phyloP scores from a whole-genome alignment of 2,888 invertebrate species.

The Amphiduros pacificus region DNA sequence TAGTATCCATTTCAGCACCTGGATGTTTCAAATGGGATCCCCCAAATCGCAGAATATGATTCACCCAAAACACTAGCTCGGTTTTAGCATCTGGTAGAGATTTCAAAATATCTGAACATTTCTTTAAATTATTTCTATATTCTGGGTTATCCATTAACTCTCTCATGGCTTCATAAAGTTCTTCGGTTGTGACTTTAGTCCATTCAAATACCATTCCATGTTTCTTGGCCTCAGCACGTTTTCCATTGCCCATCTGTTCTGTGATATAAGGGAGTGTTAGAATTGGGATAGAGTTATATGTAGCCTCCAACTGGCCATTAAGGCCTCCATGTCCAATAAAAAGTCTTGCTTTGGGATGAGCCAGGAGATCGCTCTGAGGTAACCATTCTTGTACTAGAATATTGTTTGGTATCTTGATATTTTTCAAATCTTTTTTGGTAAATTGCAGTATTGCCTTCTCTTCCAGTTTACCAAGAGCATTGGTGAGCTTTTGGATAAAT shows the following conservation, averaged over 20 bases:
- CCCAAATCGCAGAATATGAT: too few species aligned
- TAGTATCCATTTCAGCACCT: conserved; percentile 6
- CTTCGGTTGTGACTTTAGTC: not conserved
- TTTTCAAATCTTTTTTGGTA: not conserved
- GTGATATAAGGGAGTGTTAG: not conserved
- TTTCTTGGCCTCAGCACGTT: not conserved
- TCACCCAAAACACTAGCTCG: not conserved
- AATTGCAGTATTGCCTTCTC: conserved; percentile 4
- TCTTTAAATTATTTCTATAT: not conserved
- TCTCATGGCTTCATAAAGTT: not conserved
- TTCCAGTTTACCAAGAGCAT: not conserved
- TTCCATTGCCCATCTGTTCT: not conserved
- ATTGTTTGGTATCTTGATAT: too few species aligned
- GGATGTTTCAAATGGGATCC: too few species aligned
- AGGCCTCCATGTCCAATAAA: too few species aligned
- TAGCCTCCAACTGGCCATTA: too few species aligned
- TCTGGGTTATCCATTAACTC: not conserved
- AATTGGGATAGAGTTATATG: too few species aligned
- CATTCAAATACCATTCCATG: not conserved
- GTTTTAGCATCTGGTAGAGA: not conserved
- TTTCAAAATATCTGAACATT: not conserved
- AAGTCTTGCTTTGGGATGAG: too few species aligned
- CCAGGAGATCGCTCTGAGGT: too few species aligned
- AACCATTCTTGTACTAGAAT: too few species aligned
- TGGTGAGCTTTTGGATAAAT: not conserved